Conservation (phyloP, 2,797 vertebrate species). For the Diplodus puntazzo region DNA sequence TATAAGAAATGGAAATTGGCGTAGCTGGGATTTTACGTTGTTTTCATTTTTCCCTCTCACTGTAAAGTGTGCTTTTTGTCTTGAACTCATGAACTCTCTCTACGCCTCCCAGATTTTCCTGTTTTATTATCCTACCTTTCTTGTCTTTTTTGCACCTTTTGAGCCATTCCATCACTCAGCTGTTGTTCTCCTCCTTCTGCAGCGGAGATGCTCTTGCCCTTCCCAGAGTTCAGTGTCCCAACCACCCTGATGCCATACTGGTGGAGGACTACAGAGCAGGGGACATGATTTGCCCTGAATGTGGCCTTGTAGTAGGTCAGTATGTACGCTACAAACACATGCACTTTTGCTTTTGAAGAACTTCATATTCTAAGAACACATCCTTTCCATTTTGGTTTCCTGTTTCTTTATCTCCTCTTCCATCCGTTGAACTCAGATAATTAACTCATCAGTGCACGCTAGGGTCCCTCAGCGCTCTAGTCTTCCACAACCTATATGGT, state of each 20-base stretch:
- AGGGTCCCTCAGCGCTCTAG: background rate
- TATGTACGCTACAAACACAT: background rate
- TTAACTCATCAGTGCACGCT: background rate
- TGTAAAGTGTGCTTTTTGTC: background rate
- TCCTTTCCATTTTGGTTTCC: slow-evolving; percentile 24
- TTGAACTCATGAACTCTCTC: background rate
- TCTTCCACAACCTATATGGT: background rate
- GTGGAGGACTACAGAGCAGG: slow-evolving; percentile 99
- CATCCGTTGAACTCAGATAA: background rate
- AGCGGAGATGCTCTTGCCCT: slow-evolving; percentile 85
- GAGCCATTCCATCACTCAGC: background rate
- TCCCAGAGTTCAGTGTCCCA: slow-evolving; percentile 95
- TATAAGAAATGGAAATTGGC: background rate
- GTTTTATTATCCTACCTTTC: background rate
- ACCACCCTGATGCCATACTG: slow-evolving; percentile 95
- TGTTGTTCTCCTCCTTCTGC: slow-evolving; percentile 33
- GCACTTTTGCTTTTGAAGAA: background rate
- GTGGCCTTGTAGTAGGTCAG: slow-evolving; percentile 96
- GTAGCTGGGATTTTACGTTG: no score
- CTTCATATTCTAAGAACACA: background rate
- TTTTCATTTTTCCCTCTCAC: background rate
- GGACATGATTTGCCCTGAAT: slow-evolving; percentile 99
- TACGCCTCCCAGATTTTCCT: background rate
- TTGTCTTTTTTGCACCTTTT: background rate
- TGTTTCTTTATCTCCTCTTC: background rate